Evolutionary conservation across 2,888 invertebrate genomes (phyloP), one percentile per base, ranked within the genome.

Genomic region (Cylloceria caligata): DNA sequence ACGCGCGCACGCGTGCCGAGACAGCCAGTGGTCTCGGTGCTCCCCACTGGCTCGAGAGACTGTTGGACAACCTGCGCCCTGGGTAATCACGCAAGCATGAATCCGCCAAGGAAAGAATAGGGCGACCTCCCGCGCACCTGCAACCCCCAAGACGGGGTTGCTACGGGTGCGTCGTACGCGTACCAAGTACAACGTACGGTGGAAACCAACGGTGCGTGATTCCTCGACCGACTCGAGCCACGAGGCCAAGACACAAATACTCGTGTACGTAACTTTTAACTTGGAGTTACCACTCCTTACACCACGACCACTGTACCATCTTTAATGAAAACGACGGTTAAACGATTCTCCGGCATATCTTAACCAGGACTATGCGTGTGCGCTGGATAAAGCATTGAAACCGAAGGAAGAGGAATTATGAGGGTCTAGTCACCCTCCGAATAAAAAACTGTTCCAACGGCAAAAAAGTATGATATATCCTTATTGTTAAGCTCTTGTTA

Each of bases 11-110:
- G 74, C 74, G 72, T 60, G 69, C 62, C 67, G 55, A 60, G 13
- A 86, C 84, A 11, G 62, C 69, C 52, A 69, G 62, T 64, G 60
- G 52, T 45, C 19, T 21, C 16, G 11, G 47, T 42, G 45, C 52
- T 34, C 65, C 64, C 52, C 64, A 69, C 47, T 45, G 42, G 67
- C 62, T 49, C 47, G 60, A 60, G 55, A 81, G 72, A 80, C 84
- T 84, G 84, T 71, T 45, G 84, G 65, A 81, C 81, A 84, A 87
- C 87, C 86, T 89, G 88, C 81, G 81, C 81, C 69, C 52, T 30
- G 77, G 49, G 82, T 89, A 90, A 89, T 90, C 92, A 91, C 86
- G 91, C 91, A 91, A 91, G 87, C 92, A 92, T 92, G 91, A 92
- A 90, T 92, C 92, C 92, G 92, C 90, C 85, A 34, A 86, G 67